Percentiles rank a stretch among this genome's conserved stretches.
Evolutionary conservation across 37 sponge, comb jelly and placozoan species (phyloP).

Genomic region (Haliclona indistincta): DNA sequence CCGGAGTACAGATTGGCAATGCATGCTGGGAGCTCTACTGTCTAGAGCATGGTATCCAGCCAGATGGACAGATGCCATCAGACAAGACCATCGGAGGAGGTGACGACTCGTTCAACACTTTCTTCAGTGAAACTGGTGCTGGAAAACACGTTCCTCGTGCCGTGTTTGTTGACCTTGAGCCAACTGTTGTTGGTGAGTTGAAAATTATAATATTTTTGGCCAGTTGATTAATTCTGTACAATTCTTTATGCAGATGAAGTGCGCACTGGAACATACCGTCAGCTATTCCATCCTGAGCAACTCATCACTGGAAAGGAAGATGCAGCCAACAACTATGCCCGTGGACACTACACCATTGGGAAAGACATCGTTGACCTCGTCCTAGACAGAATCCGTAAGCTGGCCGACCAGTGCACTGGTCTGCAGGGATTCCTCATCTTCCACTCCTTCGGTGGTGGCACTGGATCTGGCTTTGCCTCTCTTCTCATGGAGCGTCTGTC

Average conservation of each 20-base stretch:
- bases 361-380: slow-evolving; percentile 74
- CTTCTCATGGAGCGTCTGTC: slow-evolving; percentile 91
- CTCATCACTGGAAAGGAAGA: slow-evolving; percentile 91
- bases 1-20: slow-evolving; percentile 98
- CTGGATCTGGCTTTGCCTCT: slow-evolving; percentile 93
- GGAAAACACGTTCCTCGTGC: slow-evolving; percentile 96
- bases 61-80: slow-evolving; percentile 95
- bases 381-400: slow-evolving; percentile 79
- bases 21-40: slow-evolving; percentile 99
- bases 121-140: slow-evolving; percentile 94
- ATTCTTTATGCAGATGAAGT: slow-evolving; percentile 91
- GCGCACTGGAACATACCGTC: slow-evolving; percentile 81
- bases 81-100: slow-evolving; percentile 97
- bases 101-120: slow-evolving; percentile 96
- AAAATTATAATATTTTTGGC: no score
- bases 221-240: no score
- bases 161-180: slow-evolving; percentile 94
- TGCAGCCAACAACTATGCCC: slow-evolving; percentile 94
- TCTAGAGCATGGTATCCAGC: slow-evolving; percentile 96
- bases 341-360: slow-evolving; percentile 91
- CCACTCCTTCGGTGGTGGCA: slow-evolving; percentile 95
- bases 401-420: slow-evolving; percentile 91
- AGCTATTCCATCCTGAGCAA: slow-evolving; percentile 91
- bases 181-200: slow-evolving; percentile 90
- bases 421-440: slow-evolving; percentile 92